These are phyloP conservation scores for Archegozetes longisetosus DNA, from an alignment of 1,140 invertebrate species.

Conservation along the genomic window DNA sequence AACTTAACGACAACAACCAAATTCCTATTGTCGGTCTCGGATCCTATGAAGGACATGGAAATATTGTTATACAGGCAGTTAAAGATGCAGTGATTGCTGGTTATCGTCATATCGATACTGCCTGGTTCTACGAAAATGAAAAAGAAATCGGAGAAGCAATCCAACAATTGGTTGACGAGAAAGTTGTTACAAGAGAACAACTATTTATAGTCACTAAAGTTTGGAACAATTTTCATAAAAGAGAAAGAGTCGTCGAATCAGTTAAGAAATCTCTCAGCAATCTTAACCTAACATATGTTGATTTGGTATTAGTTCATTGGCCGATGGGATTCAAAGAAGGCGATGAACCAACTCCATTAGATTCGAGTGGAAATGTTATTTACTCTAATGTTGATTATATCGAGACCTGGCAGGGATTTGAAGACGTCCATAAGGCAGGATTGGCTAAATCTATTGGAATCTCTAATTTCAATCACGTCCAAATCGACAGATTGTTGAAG, in stretches of 20 bases:
- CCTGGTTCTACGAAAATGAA: conserved; percentile 57
- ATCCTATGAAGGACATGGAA: conserved; percentile 43
- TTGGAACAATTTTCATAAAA: conserved; percentile 54
- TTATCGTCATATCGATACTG: conserved; percentile 78
- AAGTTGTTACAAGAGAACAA: conserved; percentile 58
- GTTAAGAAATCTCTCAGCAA: conserved; percentile 45
- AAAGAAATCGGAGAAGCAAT: too few relatives aligned
- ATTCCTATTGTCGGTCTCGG: conserved; percentile 52
- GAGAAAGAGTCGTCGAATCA: conserved; percentile 40
- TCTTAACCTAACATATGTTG: conserved; percentile 56
- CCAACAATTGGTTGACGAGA: conserved; percentile 48
- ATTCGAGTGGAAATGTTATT: conserved; percentile 39
- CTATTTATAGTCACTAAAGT: conserved; percentile 51
- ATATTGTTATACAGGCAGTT: conserved; percentile 36
- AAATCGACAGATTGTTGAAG: conserved; percentile 47
- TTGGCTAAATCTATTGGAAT: conserved; percentile 59
- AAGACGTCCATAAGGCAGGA: conserved; percentile 35
- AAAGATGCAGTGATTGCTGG: conserved; percentile 47
- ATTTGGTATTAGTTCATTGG: conserved; percentile 69
- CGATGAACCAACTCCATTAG: conserved; percentile 39
- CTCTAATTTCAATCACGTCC: conserved; percentile 72
- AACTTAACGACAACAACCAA: conserved; percentile 35
- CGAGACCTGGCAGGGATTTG: conserved; percentile 18
- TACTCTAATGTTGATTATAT: conserved; percentile 22
- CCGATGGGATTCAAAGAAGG: conserved; percentile 49